Conservation (phyloP, 2,797 vertebrate species). For the Esox masquinongy region DNA sequence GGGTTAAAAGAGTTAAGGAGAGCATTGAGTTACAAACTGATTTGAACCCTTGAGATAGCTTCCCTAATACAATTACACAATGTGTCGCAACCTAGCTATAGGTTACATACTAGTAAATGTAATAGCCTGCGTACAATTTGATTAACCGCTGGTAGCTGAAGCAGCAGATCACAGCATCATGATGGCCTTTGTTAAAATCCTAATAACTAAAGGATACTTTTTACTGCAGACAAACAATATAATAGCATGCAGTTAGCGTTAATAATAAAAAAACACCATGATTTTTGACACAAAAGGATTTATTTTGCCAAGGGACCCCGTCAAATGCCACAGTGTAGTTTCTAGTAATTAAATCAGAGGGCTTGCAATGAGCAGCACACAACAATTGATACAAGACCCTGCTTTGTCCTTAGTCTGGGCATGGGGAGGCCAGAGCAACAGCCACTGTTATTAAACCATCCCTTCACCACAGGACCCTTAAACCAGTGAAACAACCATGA, state of each 20-base stretch:
- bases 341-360: constrained; percentile 13
- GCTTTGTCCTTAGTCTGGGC: constrained; percentile 46
- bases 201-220: not conserved
- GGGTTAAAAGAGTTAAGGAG: constrained; percentile 13
- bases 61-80: constrained; percentile 44
- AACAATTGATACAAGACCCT: constrained; percentile 23
- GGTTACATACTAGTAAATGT: constrained; percentile 20
- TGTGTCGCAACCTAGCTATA: constrained; percentile 15
- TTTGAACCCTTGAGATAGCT: constrained; percentile 30
- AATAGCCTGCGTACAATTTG: constrained; percentile 14
- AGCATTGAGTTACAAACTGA: constrained; percentile 35
- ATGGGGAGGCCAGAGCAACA: constrained; percentile 31
- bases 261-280: not conserved
- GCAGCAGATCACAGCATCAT: not conserved
- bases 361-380: constrained; percentile 16
- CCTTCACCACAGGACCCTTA: constrained; percentile 52
- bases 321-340: not conserved
- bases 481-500: constrained; percentile 42
- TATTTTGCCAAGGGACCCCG: not conserved
- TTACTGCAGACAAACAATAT: not conserved
- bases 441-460: constrained; percentile 43
- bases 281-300: not conserved
- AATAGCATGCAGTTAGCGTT: not conserved
- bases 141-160: constrained; percentile 1
- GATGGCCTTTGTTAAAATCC: not conserved